Evolutionary conservation across 2,888 invertebrate species (phyloP).

Genomic region (Heteromyza rotundicornis): DNA sequence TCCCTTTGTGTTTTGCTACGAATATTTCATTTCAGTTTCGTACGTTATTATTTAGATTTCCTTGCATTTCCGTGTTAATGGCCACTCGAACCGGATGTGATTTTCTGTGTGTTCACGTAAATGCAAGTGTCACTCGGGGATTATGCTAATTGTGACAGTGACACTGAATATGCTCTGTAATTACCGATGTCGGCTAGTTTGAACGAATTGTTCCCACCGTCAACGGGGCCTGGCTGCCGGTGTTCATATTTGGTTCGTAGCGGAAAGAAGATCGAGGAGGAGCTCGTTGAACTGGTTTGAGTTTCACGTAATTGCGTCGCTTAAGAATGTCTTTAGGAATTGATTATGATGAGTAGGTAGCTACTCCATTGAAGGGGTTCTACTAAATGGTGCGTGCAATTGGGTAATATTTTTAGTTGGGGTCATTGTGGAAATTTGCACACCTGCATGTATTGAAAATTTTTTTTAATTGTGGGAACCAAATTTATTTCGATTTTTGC

Average conservation of each 20-base stretch:
- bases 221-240: not conserved
- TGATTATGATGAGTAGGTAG: too few species aligned
- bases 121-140: slow-evolving; percentile 12
- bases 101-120: not conserved
- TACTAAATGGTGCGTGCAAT: too few species aligned
- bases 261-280: not conserved
- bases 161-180: slow-evolving; percentile 10
- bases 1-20: not conserved
- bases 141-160: slow-evolving; percentile 16
- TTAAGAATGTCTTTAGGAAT: too few species aligned
- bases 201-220: not conserved
- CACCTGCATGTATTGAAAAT: not conserved
- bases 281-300: not conserved
- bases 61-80: slow-evolving; percentile 9
- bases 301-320: too few species aligned
- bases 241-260: not conserved
- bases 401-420: too few species aligned
- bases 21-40: not conserved
- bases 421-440: too few species aligned
- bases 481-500: not conserved
- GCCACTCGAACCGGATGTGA: slow-evolving; percentile 11
- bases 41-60: slow-evolving; percentile 16
- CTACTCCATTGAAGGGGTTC: too few species aligned
- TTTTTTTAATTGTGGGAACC: not conserved
- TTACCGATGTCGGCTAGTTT: not conserved